Evolutionary conservation across 1,140 invertebrate genomes (phyloP).

Genomic region (Drosophila erecta): DNA sequence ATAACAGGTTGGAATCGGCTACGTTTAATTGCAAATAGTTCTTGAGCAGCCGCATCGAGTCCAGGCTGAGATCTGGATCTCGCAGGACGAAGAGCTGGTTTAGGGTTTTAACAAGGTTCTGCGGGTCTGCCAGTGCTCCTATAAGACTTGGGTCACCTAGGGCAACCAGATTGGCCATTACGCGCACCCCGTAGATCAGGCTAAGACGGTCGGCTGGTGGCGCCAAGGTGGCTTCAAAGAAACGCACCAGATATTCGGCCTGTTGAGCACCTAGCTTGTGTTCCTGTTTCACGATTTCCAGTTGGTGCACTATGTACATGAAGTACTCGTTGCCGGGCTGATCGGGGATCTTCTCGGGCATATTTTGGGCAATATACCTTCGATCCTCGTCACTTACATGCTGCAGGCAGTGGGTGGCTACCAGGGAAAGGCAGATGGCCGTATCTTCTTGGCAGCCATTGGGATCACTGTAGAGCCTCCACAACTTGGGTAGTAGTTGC

Average conservation of each 20-base stretch:
- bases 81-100: constrained; percentile 59
- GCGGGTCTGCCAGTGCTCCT: background rate
- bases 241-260: constrained; percentile 25
- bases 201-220: constrained; percentile 4
- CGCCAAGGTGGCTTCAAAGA: constrained; percentile 14
- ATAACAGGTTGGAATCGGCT: constrained; percentile 12
- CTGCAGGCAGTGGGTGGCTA: constrained; percentile 14
- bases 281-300: constrained; percentile 33
- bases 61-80: constrained; percentile 22
- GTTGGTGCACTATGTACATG: constrained; percentile 62
- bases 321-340: constrained; percentile 53
- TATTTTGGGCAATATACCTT: constrained; percentile 40
- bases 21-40: constrained; percentile 29
- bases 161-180: constrained; percentile 62
- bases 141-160: constrained; percentile 4
- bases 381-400: constrained; percentile 48
- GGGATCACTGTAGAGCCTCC: constrained; percentile 55
- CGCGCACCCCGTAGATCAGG: constrained; percentile 54
- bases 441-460: constrained; percentile 51
- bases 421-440: constrained; percentile 52
- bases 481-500: constrained; percentile 70
- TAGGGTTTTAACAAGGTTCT: constrained; percentile 18
- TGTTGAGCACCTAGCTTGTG: constrained; percentile 15
- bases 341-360: constrained; percentile 29
- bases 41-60: constrained; percentile 47